Percentiles rank a stretch among this genome's conserved stretches.
These are phyloP conservation scores for Sycophila texana DNA, from an alignment of 2,888 invertebrate species.

Conservation along the genomic window DNA sequence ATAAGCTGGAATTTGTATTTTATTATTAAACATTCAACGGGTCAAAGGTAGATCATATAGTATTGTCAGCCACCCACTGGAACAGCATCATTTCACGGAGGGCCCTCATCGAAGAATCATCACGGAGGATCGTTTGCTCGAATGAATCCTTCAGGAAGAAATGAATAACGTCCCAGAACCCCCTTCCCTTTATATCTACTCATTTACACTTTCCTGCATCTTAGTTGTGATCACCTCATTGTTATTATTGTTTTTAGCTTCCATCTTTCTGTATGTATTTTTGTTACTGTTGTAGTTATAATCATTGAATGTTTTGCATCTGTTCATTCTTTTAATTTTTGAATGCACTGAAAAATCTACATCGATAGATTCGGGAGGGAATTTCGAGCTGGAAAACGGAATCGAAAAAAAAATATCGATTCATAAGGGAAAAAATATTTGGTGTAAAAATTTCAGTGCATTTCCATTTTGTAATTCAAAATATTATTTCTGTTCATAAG, in stretches of 20 bases:
- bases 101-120: constrained; percentile 18
- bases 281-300: constrained; percentile 8
- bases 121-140: constrained; percentile 1
- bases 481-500: neutral
- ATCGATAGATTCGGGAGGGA: neutral
- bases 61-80: neutral
- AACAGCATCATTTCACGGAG: constrained; percentile 21
- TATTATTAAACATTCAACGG: neutral
- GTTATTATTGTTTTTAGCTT: constrained; percentile 17
- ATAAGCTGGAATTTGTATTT: too few species aligned
- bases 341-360: constrained; percentile 16
- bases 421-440: too few species aligned
- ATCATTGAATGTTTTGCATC: constrained; percentile 4
- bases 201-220: neutral
- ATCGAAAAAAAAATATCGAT: too few species aligned
- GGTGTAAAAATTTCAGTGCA: constrained; percentile 20
- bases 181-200: constrained; percentile 13
- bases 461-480: neutral
- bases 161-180: neutral
- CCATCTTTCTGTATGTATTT: constrained; percentile 10
- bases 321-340: neutral
- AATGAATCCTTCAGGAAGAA: constrained; percentile 12
- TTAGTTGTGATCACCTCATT: neutral
- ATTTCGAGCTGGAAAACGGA: neutral
- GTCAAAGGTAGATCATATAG: constrained; percentile 10